Conservation (phyloP, 2,113 vertebrate species). For the Dipodomys ordii region DNA sequence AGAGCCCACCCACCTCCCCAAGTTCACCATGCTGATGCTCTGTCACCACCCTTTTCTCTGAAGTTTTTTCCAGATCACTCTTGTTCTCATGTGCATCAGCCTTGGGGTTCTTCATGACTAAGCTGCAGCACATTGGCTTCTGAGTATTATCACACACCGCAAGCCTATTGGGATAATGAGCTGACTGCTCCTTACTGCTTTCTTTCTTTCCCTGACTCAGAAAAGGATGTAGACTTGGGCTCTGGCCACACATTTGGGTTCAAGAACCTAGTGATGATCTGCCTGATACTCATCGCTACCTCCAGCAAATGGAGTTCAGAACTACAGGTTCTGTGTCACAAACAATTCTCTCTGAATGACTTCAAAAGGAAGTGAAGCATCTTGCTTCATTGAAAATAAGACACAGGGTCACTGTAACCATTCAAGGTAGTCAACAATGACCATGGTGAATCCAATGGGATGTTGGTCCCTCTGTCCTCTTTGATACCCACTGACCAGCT, state of each 20-base stretch:
- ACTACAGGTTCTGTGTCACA: background rate
- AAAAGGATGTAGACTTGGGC: background rate
- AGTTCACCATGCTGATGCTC: background rate
- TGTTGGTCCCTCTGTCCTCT: background rate
- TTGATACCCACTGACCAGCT: no score
- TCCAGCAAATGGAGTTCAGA: background rate
- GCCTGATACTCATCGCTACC: background rate
- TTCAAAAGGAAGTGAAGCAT: background rate
- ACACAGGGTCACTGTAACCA: background rate
- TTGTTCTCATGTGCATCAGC: background rate
- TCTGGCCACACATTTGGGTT: background rate
- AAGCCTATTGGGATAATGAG: background rate
- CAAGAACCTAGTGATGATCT: background rate
- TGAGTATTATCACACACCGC: background rate
- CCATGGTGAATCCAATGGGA: fast-evolving
- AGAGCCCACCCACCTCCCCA: no score
- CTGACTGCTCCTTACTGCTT: background rate
- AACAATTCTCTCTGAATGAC: background rate
- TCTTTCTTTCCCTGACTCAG: background rate
- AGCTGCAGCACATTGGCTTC: background rate
- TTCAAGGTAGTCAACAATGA: background rate
- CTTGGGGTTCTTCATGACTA: background rate
- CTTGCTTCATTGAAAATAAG: background rate
- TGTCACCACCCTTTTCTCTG: background rate
- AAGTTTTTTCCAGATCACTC: background rate